Conservation (phyloP, 1,140 invertebrate species). For the Drosophila littoralis region DNA sequence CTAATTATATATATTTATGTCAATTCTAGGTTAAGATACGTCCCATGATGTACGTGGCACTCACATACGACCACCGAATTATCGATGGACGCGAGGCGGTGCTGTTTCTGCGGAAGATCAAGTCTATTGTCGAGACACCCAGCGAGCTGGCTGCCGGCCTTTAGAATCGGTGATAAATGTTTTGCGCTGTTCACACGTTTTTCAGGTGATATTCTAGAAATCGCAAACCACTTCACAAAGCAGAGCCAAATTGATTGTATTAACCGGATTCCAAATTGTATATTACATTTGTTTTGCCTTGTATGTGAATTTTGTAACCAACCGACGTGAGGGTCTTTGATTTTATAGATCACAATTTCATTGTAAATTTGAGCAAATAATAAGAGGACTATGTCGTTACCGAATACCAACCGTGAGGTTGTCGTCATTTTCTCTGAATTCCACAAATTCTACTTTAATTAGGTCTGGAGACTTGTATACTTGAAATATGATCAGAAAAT, state of each 20-base stretch:
- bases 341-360: no score
- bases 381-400: no score
- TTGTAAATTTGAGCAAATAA: no score
- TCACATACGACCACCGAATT: conserved; percentile 99
- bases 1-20: background rate
- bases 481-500: background rate
- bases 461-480: background rate
- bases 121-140: conserved; percentile 98
- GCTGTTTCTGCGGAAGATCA: conserved; percentile 98
- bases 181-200: background rate
- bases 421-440: no score
- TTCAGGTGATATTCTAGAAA: background rate
- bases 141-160: conserved; percentile 8
- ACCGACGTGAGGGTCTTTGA: no score
- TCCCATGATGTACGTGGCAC: conserved; percentile 99
- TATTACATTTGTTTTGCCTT: background rate
- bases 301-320: no score
- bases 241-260: conserved; percentile 18
- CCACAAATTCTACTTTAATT: no score
- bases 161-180: background rate
- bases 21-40: conserved; percentile 93
- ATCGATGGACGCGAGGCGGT: conserved; percentile 99
- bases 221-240: background rate
- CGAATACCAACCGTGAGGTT: no score
- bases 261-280: background rate